Evolutionary conservation across 2,113 vertebrate genomes (phyloP), one percentile per base, ranked within the genome.

Genomic region (Pseudorasbora parva): DNA sequence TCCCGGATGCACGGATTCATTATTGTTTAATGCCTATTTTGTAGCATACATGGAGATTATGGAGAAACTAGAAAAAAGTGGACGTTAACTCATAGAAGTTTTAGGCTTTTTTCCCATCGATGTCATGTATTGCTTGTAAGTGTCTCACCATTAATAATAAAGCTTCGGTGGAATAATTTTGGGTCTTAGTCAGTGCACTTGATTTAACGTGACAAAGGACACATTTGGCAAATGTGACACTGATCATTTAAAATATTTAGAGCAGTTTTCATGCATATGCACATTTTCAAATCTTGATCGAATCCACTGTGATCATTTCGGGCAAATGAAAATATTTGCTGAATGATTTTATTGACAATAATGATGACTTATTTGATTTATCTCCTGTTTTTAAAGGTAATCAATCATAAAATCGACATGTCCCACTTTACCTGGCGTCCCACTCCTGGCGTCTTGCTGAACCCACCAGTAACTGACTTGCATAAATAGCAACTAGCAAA

Each of bases 401-500:
- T 33, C 1, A 7, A 17, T 66, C 27, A 27, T 66, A 17, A 37
- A 66, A 66, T 17, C 1, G 5, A 41, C 10, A 21, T 41, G 19
- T 69, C 66, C 19, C 4, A 10, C 19, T 69, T 69, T 45, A 25
- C 41, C n/a, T 72, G 41, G 41, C 25, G 41, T 72, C n/a, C 21
- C 21, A 41, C 37, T 69, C n/a, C n/a, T n/a, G n/a, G n/a, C n/a
- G n/a, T n/a, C 66, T 69, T 21, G 33, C 17, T 37, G 33, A 41
- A 68, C 64, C 30, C 33, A 45, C 41, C 10, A 43, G 60, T 80
- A 64, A 49, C 78, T 33, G 78, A 30, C 78, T 80, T 33, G 78
- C 23, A 66, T 68, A 41, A 85, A 87, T 78, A 62, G 82, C 86
- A 82, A 41, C 82, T 81, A 69, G 27, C 21, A 60, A 71, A 78